Percentiles rank a stretch among this genome's conserved stretches.
Evolutionary conservation across 1,140 invertebrate species (phyloP).

Genomic region (Oedothorax gibbosus): DNA sequence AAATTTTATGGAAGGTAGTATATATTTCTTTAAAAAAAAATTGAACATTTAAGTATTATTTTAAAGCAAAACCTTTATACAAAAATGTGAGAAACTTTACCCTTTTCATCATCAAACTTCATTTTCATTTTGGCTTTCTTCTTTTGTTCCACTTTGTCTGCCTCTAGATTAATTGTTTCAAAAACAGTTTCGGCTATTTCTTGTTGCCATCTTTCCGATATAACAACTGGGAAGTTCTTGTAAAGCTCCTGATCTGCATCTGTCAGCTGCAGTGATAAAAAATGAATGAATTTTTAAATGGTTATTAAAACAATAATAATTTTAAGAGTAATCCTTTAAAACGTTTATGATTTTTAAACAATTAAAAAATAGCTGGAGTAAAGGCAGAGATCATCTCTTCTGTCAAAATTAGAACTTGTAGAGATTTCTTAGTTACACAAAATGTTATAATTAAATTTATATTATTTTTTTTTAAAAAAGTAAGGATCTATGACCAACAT

Average conservation of each 20-base stretch:
- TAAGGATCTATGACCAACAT: too few species aligned
- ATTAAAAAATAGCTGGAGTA: too few species aligned
- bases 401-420: too few species aligned
- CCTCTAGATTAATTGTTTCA: constrained; percentile 96
- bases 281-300: not conserved
- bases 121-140: constrained; percentile 94
- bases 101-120: constrained; percentile 95
- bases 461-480: too few species aligned
- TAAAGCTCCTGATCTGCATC: constrained; percentile 98
- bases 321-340: too few species aligned
- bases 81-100: constrained; percentile 69
- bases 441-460: too few species aligned
- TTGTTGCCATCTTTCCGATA: constrained; percentile 98
- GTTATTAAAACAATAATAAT: too few species aligned
- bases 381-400: too few species aligned
- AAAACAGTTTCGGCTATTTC: constrained; percentile 99
- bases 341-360: too few species aligned
- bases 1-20: too few species aligned
- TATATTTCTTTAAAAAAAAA: too few species aligned
- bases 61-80: not conserved
- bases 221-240: constrained; percentile 97
- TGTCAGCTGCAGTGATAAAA: constrained; percentile 75
- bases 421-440: too few species aligned
- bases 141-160: constrained; percentile 96
- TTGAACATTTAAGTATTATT: not conserved